Evolutionary conservation across 2,113 vertebrate genomes (phyloP).

Genomic region (Prunella fulvescens): DNA sequence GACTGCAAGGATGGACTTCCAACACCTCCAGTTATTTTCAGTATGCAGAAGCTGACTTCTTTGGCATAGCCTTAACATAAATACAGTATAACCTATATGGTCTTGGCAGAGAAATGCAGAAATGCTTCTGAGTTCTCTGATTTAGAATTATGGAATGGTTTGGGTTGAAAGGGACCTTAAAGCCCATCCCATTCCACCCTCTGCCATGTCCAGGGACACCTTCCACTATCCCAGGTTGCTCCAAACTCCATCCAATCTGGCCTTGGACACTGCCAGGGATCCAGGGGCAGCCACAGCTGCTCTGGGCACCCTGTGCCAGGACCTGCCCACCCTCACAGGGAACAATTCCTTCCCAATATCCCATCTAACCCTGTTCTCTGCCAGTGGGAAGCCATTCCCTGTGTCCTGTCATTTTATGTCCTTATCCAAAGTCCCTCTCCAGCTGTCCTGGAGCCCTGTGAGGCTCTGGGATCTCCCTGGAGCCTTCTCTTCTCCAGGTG

Average conservation of each 20-base stretch:
- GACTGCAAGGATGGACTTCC: neutral
- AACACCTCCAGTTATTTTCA: neutral
- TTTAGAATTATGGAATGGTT: neutral
- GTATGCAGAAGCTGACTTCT: neutral
- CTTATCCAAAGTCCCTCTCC: accelerated
- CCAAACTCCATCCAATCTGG: accelerated
- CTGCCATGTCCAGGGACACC: neutral
- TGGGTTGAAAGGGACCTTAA: neutral
- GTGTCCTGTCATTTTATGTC: neutral
- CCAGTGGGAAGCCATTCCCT: neutral
- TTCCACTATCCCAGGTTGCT: accelerated
- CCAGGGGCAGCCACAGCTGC: neutral
- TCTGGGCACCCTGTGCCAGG: neutral
- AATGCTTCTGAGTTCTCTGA: neutral
- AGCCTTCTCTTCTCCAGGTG: neutral
- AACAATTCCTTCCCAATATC: neutral
- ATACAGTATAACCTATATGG: neutral
- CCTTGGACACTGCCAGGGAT: neutral
- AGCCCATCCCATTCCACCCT: neutral
- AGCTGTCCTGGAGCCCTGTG: neutral
- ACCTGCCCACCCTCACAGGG: accelerated
- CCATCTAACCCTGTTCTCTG: neutral
- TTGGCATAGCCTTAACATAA: neutral
- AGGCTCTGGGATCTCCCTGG: neutral
- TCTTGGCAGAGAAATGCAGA: neutral